Percentiles rank a stretch among this genome's conserved stretches.
Evolutionary conservation across 2,113 vertebrate species (phyloP).

Genomic region (Pelecanoides urinatrix): DNA sequence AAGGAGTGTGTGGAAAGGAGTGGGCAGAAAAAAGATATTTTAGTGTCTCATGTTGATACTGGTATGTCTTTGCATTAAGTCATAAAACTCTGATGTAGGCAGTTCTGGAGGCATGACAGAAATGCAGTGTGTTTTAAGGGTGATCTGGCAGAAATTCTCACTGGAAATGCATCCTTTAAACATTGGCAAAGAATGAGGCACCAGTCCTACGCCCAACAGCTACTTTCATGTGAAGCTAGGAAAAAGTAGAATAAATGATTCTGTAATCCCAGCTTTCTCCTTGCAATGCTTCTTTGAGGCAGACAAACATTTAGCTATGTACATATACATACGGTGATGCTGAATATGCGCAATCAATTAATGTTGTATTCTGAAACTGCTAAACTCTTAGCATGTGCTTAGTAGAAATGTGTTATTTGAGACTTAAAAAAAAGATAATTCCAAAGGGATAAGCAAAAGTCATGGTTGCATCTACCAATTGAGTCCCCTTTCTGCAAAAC

Average conservation of each 20-base stretch:
- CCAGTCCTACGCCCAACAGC: background rate
- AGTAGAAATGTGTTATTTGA: background rate
- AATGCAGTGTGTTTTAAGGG: background rate
- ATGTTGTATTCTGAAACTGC: background rate
- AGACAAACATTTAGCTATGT: background rate
- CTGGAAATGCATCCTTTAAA: background rate
- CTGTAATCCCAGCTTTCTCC: background rate
- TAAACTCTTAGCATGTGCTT: background rate
- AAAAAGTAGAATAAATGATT: background rate
- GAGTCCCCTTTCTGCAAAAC: background rate
- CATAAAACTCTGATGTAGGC: background rate
- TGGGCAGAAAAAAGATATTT: background rate
- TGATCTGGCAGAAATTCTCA: background rate
- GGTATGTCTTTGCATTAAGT: background rate
- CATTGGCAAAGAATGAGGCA: background rate
- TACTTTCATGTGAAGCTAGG: background rate
- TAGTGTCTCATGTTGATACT: background rate
- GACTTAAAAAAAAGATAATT: background rate
- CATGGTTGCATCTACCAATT: background rate
- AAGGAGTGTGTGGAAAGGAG: background rate
- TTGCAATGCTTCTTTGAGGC: background rate
- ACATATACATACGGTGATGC: background rate
- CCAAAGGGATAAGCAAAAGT: background rate
- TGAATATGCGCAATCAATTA: background rate
- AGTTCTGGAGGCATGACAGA: background rate